Percentiles rank a stretch among this genome's conserved stretches.
These are phyloP conservation scores for Galemys pyrenaicus DNA, from an alignment of 2,113 vertebrate genomes.

Conservation along the genomic window DNA sequence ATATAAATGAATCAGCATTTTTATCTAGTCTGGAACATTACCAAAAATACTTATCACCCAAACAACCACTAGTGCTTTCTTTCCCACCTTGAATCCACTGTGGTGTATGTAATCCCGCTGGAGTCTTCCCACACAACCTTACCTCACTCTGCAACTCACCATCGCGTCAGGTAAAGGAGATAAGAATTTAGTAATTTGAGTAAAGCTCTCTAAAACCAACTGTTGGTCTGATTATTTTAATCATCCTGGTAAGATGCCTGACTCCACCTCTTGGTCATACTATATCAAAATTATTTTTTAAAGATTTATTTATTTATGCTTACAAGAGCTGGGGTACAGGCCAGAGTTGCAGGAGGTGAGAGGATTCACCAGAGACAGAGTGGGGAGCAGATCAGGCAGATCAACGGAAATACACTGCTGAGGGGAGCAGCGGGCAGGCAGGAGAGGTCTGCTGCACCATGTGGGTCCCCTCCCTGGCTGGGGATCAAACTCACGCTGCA, in stretches of 20 bases:
- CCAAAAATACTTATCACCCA: neutral
- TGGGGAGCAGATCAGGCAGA: too few species aligned
- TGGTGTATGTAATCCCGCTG: neutral
- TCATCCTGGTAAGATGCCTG: neutral
- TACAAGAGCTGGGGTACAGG: too few species aligned
- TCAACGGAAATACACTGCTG: too few species aligned
- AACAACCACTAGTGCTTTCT: neutral
- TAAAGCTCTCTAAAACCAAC: neutral
- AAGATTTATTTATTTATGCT: too few species aligned
- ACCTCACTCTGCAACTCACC: neutral
- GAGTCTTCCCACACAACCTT: neutral
- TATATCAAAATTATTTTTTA: slow-evolving; percentile 32
- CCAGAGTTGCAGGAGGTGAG: too few species aligned
- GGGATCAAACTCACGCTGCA: too few species aligned
- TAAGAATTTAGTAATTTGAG: neutral
- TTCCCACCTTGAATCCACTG: neutral
- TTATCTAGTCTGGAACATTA: neutral
- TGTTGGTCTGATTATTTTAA: slow-evolving; percentile 18
- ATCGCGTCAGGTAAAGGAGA: neutral
- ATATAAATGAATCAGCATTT: neutral
- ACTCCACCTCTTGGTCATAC: neutral
- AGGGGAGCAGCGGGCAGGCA: too few species aligned
- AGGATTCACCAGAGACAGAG: too few species aligned
- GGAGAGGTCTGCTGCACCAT: too few species aligned
- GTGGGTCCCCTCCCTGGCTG: too few species aligned